Conservation (phyloP, 2,113 vertebrate species). For the Diglossa brunneiventris region DNA sequence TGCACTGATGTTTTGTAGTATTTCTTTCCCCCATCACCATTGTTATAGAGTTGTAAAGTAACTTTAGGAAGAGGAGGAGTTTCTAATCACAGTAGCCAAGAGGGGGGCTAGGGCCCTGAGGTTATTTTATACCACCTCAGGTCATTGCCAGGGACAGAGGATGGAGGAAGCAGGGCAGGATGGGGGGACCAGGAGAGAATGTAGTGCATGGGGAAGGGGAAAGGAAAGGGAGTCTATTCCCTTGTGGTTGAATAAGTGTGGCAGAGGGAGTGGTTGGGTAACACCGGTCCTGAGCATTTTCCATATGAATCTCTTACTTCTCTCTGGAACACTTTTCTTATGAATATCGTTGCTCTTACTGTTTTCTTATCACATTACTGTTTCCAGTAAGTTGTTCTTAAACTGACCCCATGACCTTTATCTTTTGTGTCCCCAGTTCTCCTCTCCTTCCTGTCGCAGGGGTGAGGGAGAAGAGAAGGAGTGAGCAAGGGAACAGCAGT, state of each 20-base stretch:
- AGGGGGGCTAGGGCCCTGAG: no score
- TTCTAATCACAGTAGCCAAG: not conserved
- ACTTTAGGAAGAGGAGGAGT: not conserved
- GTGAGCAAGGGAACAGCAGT: not conserved
- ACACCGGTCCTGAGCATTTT: not conserved
- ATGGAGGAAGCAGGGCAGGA: not conserved
- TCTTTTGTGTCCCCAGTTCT: not conserved
- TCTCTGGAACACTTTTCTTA: not conserved
- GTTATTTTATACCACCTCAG: not conserved
- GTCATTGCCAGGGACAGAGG: not conserved
- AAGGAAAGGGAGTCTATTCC: not conserved
- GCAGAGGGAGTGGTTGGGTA: not conserved
- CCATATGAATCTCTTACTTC: not conserved
- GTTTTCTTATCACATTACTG: not conserved
- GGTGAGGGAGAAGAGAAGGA: not conserved
- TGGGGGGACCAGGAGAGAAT: not conserved
- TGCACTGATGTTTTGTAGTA: not conserved
- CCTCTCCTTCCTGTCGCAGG: fast-evolving
- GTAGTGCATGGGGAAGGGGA: not conserved
- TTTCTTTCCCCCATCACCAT: not conserved
- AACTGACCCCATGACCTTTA: not conserved
- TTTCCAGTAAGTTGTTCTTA: not conserved
- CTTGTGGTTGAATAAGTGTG: not conserved
- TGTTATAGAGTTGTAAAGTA: not conserved
- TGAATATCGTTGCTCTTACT: not conserved